Evolutionary conservation across 2,888 invertebrate species (phyloP).

Genomic region (Abrostola tripartita): DNA sequence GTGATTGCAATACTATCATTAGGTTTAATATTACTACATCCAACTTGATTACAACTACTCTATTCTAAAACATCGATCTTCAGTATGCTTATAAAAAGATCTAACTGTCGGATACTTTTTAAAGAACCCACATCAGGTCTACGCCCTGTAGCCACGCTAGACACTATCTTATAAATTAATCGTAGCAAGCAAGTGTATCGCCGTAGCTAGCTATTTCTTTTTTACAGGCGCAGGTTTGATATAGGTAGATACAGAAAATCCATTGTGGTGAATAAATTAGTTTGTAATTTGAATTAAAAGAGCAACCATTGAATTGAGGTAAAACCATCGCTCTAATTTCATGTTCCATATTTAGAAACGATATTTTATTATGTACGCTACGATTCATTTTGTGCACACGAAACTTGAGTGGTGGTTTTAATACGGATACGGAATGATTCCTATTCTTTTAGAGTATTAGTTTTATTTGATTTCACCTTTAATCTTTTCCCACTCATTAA

Average conservation of each 20-base stretch:
- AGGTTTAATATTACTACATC: too few species aligned
- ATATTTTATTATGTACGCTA: not conserved
- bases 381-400: not conserved
- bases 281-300: constrained; percentile 7
- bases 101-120: constrained; percentile 41
- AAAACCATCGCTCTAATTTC: constrained; percentile 1
- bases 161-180: constrained; percentile 53
- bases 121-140: constrained; percentile 39
- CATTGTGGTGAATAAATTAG: constrained; percentile 17
- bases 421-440: too few species aligned
- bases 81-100: too few species aligned
- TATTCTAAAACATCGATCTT: too few species aligned
- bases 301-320: not conserved
- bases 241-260: constrained; percentile 8
- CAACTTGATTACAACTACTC: too few species aligned
- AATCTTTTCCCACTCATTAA: too few species aligned
- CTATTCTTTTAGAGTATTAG: too few species aligned
- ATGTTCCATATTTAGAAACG: not conserved
- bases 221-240: constrained; percentile 38
- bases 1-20: too few species aligned
- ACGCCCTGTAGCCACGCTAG: constrained; percentile 46
- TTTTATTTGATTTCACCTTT: too few species aligned
- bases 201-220: constrained; percentile 44
- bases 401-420: too few species aligned
- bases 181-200: constrained; percentile 39